Evolutionary conservation across 2,888 invertebrate genomes (phyloP), one percentile per base, ranked within the genome.

Genomic region (Hyles lineata): DNA sequence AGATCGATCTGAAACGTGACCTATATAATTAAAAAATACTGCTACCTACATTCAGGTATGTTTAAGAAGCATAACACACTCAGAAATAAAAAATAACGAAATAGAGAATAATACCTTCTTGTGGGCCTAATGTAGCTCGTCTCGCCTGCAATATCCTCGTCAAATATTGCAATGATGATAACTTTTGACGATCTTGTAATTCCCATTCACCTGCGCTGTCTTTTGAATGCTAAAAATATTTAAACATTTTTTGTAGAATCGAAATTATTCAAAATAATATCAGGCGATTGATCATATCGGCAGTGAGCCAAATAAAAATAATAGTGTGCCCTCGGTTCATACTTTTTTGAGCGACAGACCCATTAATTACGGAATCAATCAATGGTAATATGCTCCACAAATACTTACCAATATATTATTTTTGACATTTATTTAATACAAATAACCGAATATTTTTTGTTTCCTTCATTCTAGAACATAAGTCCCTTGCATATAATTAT

Each of bases 171-270:
- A 99, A 92, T 80, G 98, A 98, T 73, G 97, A 97, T 63, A 99
- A 89, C 87, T 98, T 98, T 84, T 98, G 98, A 79, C 98, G 98
- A 72, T 98, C 97, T 72, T 96, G 95, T 52, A 97, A 89, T 86
- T 98, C 98, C 92, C 98, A 97, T 81, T 98, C 98, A 1, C 98
- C 98, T 0, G 97, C 98, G 32, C 97, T 97, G 91, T 98, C 98
- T 85, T 96, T 96, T 8, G 98, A 98, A 86, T 98, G 96, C 95
- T 96, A 77, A 35, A 59, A 70, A 43, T 74, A 35, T 19, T 19
- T 19, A 55, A 4, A 7, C 52, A 55, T 55, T 15, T 43, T 3
- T 11, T 43, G 15, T 43, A 43, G 15, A 43, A 43, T 43, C 4
- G 11, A 43, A 43, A 15, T 3, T 15, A 43, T 3, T 15, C 11